A percentile compares a stretch with the other conserved stretches of the same genome.
Conservation (phyloP, 2,888 invertebrate species). For the Timema cristinae region DNA sequence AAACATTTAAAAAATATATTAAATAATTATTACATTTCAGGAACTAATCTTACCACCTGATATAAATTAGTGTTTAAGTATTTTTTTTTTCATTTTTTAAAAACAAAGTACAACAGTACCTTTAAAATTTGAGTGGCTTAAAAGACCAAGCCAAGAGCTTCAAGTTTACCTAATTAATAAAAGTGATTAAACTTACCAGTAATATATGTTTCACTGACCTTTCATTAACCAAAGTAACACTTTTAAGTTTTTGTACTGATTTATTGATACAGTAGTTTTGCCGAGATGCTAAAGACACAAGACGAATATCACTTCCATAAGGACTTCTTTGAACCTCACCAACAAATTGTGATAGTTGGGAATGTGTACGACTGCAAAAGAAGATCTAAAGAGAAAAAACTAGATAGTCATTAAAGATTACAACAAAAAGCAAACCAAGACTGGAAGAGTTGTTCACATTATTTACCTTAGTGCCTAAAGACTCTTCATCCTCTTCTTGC, state of each 20-base stretch:
- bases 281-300: slow-evolving; percentile 83
- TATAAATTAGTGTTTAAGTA: not conserved
- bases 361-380: slow-evolving; percentile 95
- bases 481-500: slow-evolving; percentile 42
- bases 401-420: not conserved
- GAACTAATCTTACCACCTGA: not conserved
- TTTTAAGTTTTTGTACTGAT: slow-evolving; percentile 67
- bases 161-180: too few species aligned
- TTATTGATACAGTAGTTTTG: slow-evolving; percentile 89
- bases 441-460: not conserved
- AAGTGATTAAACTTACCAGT: not conserved
- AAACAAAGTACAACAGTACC: not conserved
- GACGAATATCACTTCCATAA: slow-evolving; percentile 64
- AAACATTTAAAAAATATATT: too few species aligned
- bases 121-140: slow-evolving; percentile 4
- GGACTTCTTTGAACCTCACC: slow-evolving; percentile 82
- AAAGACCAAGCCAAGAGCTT: not conserved
- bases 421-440: not conserved
- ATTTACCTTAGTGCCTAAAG: slow-evolving; percentile 41
- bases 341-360: slow-evolving; percentile 93
- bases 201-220: slow-evolving; percentile 46
- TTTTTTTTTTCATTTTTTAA: not conserved
- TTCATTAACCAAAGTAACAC: slow-evolving; percentile 82
- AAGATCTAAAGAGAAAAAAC: slow-evolving; percentile 61
- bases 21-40: not conserved